Evolutionary conservation across 2,113 vertebrate genomes (phyloP), one percentile per base, ranked within the genome.

Genomic region (Trichechus manatus): DNA sequence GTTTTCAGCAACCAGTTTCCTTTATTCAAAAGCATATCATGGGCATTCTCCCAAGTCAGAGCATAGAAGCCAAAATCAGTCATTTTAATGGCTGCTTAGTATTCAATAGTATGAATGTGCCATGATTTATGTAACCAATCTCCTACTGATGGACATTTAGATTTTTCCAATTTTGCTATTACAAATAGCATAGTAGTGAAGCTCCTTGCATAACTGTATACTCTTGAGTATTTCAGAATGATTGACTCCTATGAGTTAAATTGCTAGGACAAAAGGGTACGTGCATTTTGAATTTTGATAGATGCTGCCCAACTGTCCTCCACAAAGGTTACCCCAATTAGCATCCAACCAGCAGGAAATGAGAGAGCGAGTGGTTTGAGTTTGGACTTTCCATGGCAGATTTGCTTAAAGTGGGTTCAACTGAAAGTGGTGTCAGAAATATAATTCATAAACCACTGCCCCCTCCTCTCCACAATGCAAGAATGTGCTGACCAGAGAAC

Each of bases 71-170:
- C 64, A 92, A 63, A 81, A 59, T 61, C 81, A 86, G 70, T 94
- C 88, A 79, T 42, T 85, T 72, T 81, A 96, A 96, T 82, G 79
- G 78, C 47, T 87, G 84, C 53, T 97, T 95, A 59, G 61, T 72
- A 74, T 83, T 81, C 84, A 80, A 22, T n/a, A 44, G 36, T 93
- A 66, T 14, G 6, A 59, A 42, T 31, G 7, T 22, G 80, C 84
- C 56, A 74, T 83, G 56, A 64, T 82, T 44, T 47, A 91, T 75
- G 53, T 44, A 94, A 68, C 64, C 74, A 70, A 7, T 85, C 81
- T 86, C 68, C 74, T 89, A 33, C 86, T 33, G 56, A 91, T 56
- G 74, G 87, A 75, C 59, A 14, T 72, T 93, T 87, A 64, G 61
- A 90, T 83, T 36, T 80, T 64, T 78, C 36, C 29, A 44, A 15